Base-by-base conservation (phyloP, 64 coral and sea anemone genomes). In the Hydrozoanthus tunicans region DNA sequence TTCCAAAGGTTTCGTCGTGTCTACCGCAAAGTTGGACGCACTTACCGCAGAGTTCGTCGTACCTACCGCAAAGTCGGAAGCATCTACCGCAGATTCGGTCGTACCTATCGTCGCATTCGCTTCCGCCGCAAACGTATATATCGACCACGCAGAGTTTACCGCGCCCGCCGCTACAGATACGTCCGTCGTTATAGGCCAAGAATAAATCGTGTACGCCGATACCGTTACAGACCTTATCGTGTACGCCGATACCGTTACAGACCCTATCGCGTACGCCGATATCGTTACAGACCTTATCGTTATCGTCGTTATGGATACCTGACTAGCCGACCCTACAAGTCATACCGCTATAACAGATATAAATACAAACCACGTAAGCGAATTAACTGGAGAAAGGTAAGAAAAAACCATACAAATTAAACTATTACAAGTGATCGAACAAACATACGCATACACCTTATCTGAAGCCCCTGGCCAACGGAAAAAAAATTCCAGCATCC, bases 381-480 rank as follows among this genome's bases (percentile, higher is more conserved):
- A 0, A 43, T 57, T 32, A 88, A 88, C 69, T 88, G 84, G 84
- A 88, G 74, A 43, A 88, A 88, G 55, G 84, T 88, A 6, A 14
- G 69, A 74, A 7, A 51, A 82, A 8, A 83, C 53, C 10, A 8
- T 3, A 9, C 13, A 5, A 51, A 52, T 32, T 4, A 76, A 11
- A 52, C 4, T 53, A 76, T 27, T 76, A 32, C 53, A 11, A 76
- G 72, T 10, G 13, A 8, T 11, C 14, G 5, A 66, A 66, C 12
- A 43, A 43, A 43, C 32, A 43, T 20, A 20, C 20, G 20, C 20
- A 20, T 20, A 20, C 20, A 20, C 20, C 20, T 20, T 20, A 20
- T 20, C 20, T 20, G 20, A 20, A 20, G 20, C 20, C 20, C 20
- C 20, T 20, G 20, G 20, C 20, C 20, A 20, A 20, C 20, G 20